phyloP scores from a whole-genome alignment of 2,888 invertebrate species.

The Lasius fuliginosus region DNA sequence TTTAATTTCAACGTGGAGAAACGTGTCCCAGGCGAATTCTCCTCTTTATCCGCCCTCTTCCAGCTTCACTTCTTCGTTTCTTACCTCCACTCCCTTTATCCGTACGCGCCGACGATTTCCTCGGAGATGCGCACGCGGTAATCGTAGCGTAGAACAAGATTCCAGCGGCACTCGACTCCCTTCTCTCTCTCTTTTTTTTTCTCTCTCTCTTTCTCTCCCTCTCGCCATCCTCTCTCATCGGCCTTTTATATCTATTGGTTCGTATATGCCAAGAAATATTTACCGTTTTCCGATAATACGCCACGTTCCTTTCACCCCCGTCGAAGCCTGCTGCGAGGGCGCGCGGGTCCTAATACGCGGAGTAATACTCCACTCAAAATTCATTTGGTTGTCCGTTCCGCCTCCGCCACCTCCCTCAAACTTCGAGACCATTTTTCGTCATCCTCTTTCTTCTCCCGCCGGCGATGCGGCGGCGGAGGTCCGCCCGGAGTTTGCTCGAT shows the following conservation, averaged over 20 bases:
- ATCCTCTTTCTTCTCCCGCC: conserved; percentile 25
- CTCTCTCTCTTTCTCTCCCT: neutral
- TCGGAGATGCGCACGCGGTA: conserved; percentile 53
- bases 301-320: conserved; percentile 37
- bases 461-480: conserved; percentile 7
- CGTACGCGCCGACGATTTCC: neutral
- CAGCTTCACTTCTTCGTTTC: neutral
- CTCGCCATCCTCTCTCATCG: neutral
- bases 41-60: neutral
- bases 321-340: neutral
- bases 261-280: conserved; percentile 73
- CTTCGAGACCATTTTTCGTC: conserved; percentile 17
- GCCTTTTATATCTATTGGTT: conserved; percentile 64
- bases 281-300: conserved; percentile 79
- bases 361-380: conserved; percentile 75
- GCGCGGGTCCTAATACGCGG: conserved; percentile 66
- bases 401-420: neutral
- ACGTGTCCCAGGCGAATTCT: conserved; percentile 17
- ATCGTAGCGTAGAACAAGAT: conserved; percentile 69
- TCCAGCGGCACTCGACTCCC: conserved; percentile 59
- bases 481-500: conserved; percentile 48
- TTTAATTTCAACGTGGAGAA: conserved; percentile 63
- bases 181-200: neutral
- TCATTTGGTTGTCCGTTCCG: conserved; percentile 71
- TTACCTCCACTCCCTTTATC: neutral